These are phyloP conservation scores for Drosophila fulvimacula DNA, from an alignment of 2,888 invertebrate genomes.

Conservation along the genomic window DNA sequence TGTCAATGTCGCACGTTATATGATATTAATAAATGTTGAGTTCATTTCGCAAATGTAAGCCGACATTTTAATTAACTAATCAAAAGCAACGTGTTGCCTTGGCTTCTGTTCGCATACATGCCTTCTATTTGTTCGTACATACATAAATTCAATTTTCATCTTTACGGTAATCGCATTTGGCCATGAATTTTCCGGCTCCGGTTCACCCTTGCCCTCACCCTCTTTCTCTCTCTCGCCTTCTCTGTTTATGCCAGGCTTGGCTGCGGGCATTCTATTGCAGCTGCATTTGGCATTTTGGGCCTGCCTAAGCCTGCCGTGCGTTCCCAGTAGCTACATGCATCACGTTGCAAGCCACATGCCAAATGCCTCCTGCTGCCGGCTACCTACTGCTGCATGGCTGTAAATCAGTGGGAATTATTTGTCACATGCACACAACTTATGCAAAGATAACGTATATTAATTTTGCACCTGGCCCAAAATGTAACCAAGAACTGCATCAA, in stretches of 20 bases:
- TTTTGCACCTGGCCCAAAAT: slow-evolving; percentile 67
- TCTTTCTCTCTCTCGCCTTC: not conserved
- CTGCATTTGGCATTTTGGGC: slow-evolving; percentile 50
- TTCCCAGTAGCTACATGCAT: slow-evolving; percentile 27
- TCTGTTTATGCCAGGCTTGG: not conserved
- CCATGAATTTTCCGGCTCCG: slow-evolving; percentile 12
- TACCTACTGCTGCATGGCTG: slow-evolving; percentile 35
- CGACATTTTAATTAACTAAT: slow-evolving; percentile 78
- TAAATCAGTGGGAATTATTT: slow-evolving; percentile 77
- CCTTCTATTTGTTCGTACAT: slow-evolving; percentile 34
- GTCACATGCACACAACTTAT: slow-evolving; percentile 67
- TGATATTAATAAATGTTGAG: slow-evolving; percentile 72
- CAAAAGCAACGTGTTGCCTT: slow-evolving; percentile 46
- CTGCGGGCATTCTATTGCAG: slow-evolving; percentile 36
- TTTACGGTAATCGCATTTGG: slow-evolving; percentile 68
- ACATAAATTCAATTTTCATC: slow-evolving; percentile 71
- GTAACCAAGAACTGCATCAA: slow-evolving; percentile 57
- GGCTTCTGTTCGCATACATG: slow-evolving; percentile 16
- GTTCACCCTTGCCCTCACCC: not conserved
- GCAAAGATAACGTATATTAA: slow-evolving; percentile 71
- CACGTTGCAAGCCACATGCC: slow-evolving; percentile 15
- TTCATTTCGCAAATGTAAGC: slow-evolving; percentile 63
- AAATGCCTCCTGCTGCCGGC: slow-evolving; percentile 16
- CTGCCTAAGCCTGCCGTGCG: slow-evolving; percentile 46
- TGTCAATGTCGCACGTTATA: slow-evolving; percentile 49